Evolutionary conservation across 2,888 invertebrate species (phyloP), one percentile per base, ranked within the genome.

Genomic region (Agrotis ipsilon): DNA sequence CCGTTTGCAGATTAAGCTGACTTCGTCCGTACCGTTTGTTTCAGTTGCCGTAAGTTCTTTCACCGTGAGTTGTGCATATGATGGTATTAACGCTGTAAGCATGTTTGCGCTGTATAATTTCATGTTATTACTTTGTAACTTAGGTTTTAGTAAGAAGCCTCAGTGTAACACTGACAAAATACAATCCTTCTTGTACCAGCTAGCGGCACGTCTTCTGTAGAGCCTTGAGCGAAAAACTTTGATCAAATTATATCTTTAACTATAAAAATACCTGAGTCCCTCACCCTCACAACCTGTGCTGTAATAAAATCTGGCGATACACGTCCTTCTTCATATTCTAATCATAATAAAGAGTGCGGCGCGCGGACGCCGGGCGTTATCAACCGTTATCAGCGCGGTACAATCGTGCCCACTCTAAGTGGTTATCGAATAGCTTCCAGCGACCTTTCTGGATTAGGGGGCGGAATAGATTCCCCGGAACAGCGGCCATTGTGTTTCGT

Each of bases 371-470:
- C 84, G 76, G 77, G 77, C 82, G 84, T 92, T 94, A 94, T 93
- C 93, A 90, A 78, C 78, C 82, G 84, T 92, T 94, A 94, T 93
- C 93, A 90, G 88, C 71, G 84, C 68, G 85, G 91, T 83, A 90
- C 92, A 91, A 93, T 92, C 91, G 90, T 86, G 90, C 88, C 73
- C 82, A 72, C 70, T 83, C 92, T 92, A 93, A 94, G 93, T 93
- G 94, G 94, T 93, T 93, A 95, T 94, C 93, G 94, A 93, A 95
- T 93, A 87, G 90, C 89, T 88, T 88, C 89, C 89, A 89, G 85
- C 89, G 91, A 94, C 94, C 94, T 94, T 94, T 94, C 93, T 89
- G 93, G 94, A 94, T 94, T 94, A 94, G 74, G 72, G 88, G 88
- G 85, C 87, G 89, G 89, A 92, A 92, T 93, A 91, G 92, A 91